phyloP scores from a whole-genome alignment of 2,888 invertebrate genomes.

The Adela reaumurella region DNA sequence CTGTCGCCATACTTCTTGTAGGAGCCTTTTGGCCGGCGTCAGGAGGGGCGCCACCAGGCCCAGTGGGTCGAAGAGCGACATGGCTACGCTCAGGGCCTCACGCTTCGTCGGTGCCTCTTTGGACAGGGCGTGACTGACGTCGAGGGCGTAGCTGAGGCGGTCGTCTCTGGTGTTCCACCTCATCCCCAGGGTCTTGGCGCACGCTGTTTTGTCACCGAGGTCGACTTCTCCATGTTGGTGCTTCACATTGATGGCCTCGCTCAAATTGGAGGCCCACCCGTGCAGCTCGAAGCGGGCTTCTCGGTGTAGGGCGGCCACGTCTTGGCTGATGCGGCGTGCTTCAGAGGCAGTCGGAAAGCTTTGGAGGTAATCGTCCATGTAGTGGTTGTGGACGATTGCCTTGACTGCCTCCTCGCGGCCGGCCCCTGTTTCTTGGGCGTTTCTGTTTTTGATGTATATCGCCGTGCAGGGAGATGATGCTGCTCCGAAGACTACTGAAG shows the following conservation, averaged over 20 bases:
- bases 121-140: slow-evolving; percentile 11
- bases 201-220: slow-evolving; percentile 1
- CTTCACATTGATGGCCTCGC: slow-evolving; percentile 15
- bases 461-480: slow-evolving; percentile 7
- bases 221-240: slow-evolving; percentile 6
- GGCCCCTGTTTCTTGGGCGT: slow-evolving; percentile 7
- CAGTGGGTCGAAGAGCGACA: slow-evolving; percentile 17
- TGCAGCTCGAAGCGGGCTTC: slow-evolving; percentile 9
- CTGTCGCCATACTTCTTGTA: not conserved
- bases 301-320: slow-evolving; percentile 9
- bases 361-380: slow-evolving; percentile 18
- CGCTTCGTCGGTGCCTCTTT: too few species aligned
- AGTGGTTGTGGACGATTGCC: slow-evolving; percentile 14
- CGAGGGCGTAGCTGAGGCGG: slow-evolving; percentile 10
- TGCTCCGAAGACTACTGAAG: slow-evolving; percentile 16
- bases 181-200: slow-evolving; percentile 13
- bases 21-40: too few species aligned
- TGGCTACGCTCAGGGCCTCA: too few species aligned
- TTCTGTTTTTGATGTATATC: slow-evolving; percentile 10
- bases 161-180: slow-evolving; percentile 12
- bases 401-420: slow-evolving; percentile 11
- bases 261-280: too few species aligned
- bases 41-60: too few species aligned
- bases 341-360: slow-evolving; percentile 12
- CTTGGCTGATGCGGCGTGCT: slow-evolving; percentile 9